These are phyloP conservation scores for Lagria hirta DNA, from an alignment of 2,888 invertebrate species.

Conservation along the genomic window DNA sequence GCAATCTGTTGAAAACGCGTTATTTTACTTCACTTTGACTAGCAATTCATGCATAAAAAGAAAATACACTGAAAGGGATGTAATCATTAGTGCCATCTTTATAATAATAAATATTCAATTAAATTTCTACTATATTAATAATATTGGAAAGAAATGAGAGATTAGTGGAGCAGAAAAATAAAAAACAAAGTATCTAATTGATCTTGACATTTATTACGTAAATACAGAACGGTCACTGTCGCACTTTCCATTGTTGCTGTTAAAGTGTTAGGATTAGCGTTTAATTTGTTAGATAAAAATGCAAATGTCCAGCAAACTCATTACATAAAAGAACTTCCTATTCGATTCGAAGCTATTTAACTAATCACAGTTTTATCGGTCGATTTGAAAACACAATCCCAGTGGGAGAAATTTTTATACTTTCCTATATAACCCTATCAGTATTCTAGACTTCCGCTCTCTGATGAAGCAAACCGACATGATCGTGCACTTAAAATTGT, in stretches of 20 bases:
- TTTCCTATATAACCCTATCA: constrained; percentile 7
- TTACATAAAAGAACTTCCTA: too few species aligned
- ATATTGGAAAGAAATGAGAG: constrained; percentile 11
- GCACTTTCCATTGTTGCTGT: constrained; percentile 12
- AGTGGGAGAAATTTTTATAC: constrained; percentile 8
- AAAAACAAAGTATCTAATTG: constrained; percentile 16
- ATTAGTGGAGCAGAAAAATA: constrained; percentile 24
- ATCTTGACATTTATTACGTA: constrained; percentile 25
- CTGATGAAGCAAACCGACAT: too few species aligned
- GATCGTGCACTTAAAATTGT: too few species aligned
- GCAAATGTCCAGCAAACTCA: too few species aligned
- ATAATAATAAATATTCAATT: constrained; percentile 14
- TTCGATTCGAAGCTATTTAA: too few species aligned
- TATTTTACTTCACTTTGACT: neutral
- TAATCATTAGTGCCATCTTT: too few species aligned
- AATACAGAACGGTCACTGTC: constrained; percentile 11
- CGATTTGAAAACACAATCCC: constrained; percentile 12
- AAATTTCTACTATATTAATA: constrained; percentile 16
- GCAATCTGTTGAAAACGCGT: neutral
- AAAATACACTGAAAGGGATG: too few species aligned
- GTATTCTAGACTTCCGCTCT: too few species aligned
- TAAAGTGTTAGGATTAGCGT: constrained; percentile 2
- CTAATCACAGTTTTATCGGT: too few species aligned
- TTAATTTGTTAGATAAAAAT: too few species aligned
- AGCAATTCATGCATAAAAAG: too few species aligned